Base-by-base conservation (phyloP, 2,888 invertebrate genomes). In the Synanthedon vespiformis region DNA sequence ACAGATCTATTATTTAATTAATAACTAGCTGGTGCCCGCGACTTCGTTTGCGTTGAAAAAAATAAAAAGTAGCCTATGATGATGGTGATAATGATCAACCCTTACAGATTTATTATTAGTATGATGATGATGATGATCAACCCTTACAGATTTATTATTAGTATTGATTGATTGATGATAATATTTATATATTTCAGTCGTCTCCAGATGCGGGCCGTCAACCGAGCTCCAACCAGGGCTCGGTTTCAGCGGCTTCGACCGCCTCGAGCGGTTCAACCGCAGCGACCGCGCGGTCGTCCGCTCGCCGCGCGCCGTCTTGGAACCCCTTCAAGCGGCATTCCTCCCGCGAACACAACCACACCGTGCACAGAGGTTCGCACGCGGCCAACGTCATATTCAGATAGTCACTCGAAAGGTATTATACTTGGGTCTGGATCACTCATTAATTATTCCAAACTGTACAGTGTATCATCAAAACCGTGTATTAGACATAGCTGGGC, bases 251-350 rank as follows among this genome's bases (percentile, higher is more conserved):
- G 0, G 88, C 88, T 0, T 86, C 87, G 4, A 78, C 77, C 0
- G 79, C 85, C 0, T 85, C 86, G 40, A 78, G 82, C 60, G 82
- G 83, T 27, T 81, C 83, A 52, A 78, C 76, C 0, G 80, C 75
- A 2, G 70, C 68, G 55, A 77, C 78, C 0, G 77, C 77, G 10
- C 65, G 78, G 59, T 86, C 68, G 1, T 81, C 88, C 0, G 80
- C 89, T 0, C 75, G 87, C 2, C 77, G 90, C 3, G 80, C 89
- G 55, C 89, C 90, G 2, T 84, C 89, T 40, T 93, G 93, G 93
- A 94, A 93, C 72, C 93, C 93, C 0, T 94, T 94, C 80, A 89
- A 92, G 56, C 87, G 92, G 51, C 89, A 92, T 59, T 84, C 89
- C 2, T 71, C 85, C 1, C 67, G 88, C 1, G 88, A 90, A 52